Evolutionary conservation across 2,797 vertebrate species (phyloP), one percentile per base, ranked within the genome.

Genomic region (Triplophysa bombifrons): DNA sequence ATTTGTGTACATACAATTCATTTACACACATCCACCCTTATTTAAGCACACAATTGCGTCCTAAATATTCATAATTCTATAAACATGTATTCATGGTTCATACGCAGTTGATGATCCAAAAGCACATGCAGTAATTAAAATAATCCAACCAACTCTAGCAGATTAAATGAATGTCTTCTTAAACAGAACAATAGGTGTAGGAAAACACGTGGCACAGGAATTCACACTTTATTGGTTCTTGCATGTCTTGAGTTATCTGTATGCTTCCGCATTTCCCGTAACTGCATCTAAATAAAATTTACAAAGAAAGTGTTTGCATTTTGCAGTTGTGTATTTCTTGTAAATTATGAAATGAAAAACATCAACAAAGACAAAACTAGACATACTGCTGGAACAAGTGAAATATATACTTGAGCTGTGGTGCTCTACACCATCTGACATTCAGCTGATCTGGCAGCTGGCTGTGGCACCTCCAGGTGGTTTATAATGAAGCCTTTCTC

Each of bases 401-500:
- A 74, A 80, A 84, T 74, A 74, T 55, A 71, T 46, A 46, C n/a
- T 44, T 60, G 63, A 53, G 60, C 16, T 50, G 20, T 65, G 55
- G 56, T 67, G 51, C 63, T 72, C 88, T 75, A 85, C 82, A 87
- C 84, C 66, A 70, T 84, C 90, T 91, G 92, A 93, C 73, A 88
- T 89, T 94, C 94, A 94, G 93, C 91, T 93, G 93, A 94, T 90
- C 63, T 12, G 88, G 53, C 65, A 84, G 89, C 91, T 90, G 89
- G 83, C 83, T 70, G 77, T 83, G 81, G 74, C 9, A 50, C 86
- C 90, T 82, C 66, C 46, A 68, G 81, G 72, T 79, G 71, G 64
- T 76, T 88, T 81, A 85, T 83, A 72, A 87, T 86, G 78, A 87
- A 83, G 85, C 86, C 86, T 85, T 89, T 76, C 83, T 86, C 77